phyloP scores from a whole-genome alignment of 2,888 invertebrate species.

The Cryptocephalus moraei region DNA sequence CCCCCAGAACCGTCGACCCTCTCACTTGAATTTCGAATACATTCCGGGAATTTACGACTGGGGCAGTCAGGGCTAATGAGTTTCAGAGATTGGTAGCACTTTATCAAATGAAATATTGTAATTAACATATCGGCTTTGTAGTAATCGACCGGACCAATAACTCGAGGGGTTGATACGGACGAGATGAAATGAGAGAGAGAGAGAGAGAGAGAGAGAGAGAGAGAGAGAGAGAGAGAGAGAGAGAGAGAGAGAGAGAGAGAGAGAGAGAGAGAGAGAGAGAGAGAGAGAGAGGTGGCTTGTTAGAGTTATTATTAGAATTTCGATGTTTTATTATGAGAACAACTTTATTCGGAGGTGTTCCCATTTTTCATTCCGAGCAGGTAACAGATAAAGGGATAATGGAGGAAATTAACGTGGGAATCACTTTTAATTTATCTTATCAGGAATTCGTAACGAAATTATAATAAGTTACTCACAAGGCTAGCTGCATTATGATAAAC shows the following conservation, averaged over 20 bases:
- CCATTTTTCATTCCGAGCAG: too few relatives aligned
- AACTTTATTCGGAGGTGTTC: constrained; percentile 3
- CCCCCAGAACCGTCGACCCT: too few relatives aligned
- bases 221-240: background rate
- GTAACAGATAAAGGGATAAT: too few relatives aligned
- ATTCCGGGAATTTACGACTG: background rate
- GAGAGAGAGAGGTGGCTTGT: constrained; percentile 4
- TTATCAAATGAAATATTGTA: constrained; percentile 16
- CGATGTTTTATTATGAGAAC: constrained; percentile 6
- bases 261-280: background rate
- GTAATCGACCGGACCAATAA: background rate
- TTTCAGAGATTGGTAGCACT: constrained; percentile 10
- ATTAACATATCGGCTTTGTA: constrained; percentile 14
- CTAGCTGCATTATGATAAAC: too few relatives aligned
- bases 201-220: background rate
- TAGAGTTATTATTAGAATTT: constrained; percentile 6
- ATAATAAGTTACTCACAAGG: too few relatives aligned
- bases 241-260: too few relatives aligned
- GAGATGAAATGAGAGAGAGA: too few relatives aligned
- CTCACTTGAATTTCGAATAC: too few relatives aligned
- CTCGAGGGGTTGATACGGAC: too few relatives aligned
- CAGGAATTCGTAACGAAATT: too few relatives aligned
- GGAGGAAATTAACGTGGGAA: too few relatives aligned
- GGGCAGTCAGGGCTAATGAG: constrained; percentile 4
- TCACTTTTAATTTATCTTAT: too few relatives aligned